Evolutionary conservation across 2,113 vertebrate species (phyloP).

Genomic region (Anhinga anhinga): DNA sequence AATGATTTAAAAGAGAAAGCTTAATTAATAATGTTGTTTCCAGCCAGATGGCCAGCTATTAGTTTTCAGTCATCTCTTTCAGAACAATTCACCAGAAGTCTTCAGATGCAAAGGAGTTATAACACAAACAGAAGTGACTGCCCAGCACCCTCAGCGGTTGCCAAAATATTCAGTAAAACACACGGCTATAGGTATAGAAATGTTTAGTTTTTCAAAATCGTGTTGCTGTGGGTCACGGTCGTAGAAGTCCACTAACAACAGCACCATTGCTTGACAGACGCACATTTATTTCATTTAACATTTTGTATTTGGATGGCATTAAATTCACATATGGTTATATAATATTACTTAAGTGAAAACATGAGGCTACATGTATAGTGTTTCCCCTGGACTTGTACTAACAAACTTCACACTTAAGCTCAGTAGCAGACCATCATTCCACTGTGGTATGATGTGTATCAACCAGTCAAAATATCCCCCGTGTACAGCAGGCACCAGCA

Average conservation of each 20-base stretch:
- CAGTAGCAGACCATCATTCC: neutral
- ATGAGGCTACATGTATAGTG: neutral
- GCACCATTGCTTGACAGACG: neutral
- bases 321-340: neutral
- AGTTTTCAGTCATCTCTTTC: slow-evolving; percentile 21
- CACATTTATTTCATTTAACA: neutral
- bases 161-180: neutral
- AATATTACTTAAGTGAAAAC: slow-evolving; percentile 13
- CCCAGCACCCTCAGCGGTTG: neutral
- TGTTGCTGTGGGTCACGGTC: neutral
- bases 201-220: neutral
- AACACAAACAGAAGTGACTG: neutral
- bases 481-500: neutral
- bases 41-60: slow-evolving; percentile 54
- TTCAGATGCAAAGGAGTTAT: slow-evolving; percentile 4
- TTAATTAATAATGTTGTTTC: slow-evolving; percentile 56
- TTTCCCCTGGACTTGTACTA: slow-evolving; percentile 18
- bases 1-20: slow-evolving; percentile 45
- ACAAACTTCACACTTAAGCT: neutral
- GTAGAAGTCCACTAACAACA: neutral
- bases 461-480: slow-evolving; percentile 21
- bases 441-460: neutral
- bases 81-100: slow-evolving; percentile 15
- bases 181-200: neutral
- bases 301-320: neutral